Evolutionary conservation across 2,888 invertebrate genomes (phyloP).

Genomic region (Yponomeuta plumbellus): DNA sequence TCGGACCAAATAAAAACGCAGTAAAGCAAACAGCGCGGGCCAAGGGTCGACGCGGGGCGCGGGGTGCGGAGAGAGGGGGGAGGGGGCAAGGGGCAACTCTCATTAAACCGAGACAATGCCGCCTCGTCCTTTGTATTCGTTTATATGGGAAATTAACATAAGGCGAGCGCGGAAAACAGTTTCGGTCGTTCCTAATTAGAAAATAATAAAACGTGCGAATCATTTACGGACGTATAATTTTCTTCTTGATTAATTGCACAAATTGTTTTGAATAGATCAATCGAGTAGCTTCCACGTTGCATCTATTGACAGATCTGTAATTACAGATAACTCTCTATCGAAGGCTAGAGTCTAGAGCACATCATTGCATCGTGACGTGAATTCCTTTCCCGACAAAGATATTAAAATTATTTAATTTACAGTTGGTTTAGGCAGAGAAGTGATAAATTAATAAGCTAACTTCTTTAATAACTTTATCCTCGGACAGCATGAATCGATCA

Average conservation of each 20-base stretch:
- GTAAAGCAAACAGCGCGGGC: background rate
- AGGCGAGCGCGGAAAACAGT: background rate
- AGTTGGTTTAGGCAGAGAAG: no score
- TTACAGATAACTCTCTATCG: no score
- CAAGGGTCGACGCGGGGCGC: no score
- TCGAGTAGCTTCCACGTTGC: no score
- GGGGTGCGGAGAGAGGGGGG: background rate
- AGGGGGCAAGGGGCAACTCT: background rate
- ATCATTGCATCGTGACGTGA: no score
- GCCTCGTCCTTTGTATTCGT: background rate
- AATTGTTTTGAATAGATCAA: background rate
- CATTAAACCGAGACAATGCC: constrained; percentile 13
- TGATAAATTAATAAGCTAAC: no score
- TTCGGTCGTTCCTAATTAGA: constrained; percentile 1
- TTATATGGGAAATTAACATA: constrained; percentile 9
- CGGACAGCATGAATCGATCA: no score
- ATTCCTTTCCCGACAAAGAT: no score
- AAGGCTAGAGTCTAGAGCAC: no score
- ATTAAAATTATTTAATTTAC: no score
- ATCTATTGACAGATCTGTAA: no score
- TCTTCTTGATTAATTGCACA: background rate
- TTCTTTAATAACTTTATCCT: no score
- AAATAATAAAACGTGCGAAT: background rate
- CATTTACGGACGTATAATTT: background rate
- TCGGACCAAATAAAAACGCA: background rate